Evolutionary conservation across 2,113 vertebrate species (phyloP).

Genomic region (Psilopogon haemacephalus): DNA sequence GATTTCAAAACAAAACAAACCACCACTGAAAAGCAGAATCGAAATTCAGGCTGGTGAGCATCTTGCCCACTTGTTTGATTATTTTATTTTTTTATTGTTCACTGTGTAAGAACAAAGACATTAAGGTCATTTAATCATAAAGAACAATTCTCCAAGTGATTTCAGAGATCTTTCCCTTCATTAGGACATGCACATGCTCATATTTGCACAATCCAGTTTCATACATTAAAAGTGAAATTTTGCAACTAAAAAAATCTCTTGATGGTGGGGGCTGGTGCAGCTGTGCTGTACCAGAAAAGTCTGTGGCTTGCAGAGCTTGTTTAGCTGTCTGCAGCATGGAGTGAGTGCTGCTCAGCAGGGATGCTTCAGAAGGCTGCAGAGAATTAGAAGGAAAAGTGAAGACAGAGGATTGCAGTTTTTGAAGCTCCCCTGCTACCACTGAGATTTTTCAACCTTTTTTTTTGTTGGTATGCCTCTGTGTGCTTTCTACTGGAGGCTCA

Average conservation of each 20-base stretch:
- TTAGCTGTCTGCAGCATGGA: neutral
- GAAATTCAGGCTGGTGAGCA: neutral
- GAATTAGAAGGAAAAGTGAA: neutral
- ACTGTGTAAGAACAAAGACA: neutral
- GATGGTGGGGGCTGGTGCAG: neutral
- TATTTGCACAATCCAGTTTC: neutral
- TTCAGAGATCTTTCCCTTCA: neutral
- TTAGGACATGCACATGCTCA: fast-evolving
- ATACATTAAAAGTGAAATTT: neutral
- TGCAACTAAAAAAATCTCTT: neutral
- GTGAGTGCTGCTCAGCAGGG: neutral
- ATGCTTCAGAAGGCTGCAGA: neutral
- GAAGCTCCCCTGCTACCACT: neutral
- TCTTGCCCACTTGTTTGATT: neutral
- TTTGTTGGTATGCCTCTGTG: neutral
- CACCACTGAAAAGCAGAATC: neutral
- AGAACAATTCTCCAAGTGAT: neutral
- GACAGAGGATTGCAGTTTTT: neutral
- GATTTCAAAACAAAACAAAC: neutral
- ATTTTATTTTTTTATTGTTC: neutral
- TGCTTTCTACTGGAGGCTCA: neutral
- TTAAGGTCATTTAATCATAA: neutral
- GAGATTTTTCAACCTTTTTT: neutral
- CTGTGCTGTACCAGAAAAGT: neutral
- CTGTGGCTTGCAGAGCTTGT: neutral